Conservation (phyloP, 1,140 invertebrate species). For the Sinella curviseta region DNA sequence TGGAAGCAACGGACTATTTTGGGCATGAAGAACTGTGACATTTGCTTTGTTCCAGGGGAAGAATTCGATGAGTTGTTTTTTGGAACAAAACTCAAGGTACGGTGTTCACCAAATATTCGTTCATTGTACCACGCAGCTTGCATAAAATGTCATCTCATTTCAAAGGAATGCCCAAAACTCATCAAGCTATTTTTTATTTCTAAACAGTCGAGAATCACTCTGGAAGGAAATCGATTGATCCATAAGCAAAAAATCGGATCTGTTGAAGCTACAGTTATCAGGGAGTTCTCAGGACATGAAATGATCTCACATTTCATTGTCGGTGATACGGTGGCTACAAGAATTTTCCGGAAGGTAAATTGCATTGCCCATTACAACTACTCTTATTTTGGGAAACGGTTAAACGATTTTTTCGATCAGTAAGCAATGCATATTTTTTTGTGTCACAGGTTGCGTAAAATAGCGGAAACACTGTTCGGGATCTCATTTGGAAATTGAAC, state of each 20-base stretch:
- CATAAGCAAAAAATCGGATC: conserved; percentile 31
- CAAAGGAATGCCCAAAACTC: too few relatives aligned
- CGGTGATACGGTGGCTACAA: conserved; percentile 18
- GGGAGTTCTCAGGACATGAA: conserved; percentile 33
- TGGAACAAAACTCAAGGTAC: conserved; percentile 22
- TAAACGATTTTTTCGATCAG: too few relatives aligned
- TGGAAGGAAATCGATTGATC: conserved; percentile 32
- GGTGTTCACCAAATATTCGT: not conserved
- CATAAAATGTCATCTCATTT: not conserved
- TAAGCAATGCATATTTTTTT: not conserved
- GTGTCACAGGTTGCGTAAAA: not conserved
- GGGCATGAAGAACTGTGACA: conserved; percentile 12
- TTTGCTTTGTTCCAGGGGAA: conserved; percentile 21
- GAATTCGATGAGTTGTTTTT: conserved; percentile 13
- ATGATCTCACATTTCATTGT: conserved; percentile 29
- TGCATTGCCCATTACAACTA: not conserved
- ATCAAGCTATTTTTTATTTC: not conserved
- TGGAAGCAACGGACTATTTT: conserved; percentile 12
- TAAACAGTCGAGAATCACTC: conserved; percentile 23
- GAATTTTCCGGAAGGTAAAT: conserved; percentile 27
- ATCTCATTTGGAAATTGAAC: not conserved
- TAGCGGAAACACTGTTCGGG: not conserved
- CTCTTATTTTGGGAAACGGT: too few relatives aligned
- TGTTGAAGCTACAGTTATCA: not conserved
- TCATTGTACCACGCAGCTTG: not conserved